Percentiles rank a stretch among this genome's conserved stretches.
phyloP scores from a whole-genome alignment of 2,797 vertebrate species.

The Bucorvus abyssinicus region DNA sequence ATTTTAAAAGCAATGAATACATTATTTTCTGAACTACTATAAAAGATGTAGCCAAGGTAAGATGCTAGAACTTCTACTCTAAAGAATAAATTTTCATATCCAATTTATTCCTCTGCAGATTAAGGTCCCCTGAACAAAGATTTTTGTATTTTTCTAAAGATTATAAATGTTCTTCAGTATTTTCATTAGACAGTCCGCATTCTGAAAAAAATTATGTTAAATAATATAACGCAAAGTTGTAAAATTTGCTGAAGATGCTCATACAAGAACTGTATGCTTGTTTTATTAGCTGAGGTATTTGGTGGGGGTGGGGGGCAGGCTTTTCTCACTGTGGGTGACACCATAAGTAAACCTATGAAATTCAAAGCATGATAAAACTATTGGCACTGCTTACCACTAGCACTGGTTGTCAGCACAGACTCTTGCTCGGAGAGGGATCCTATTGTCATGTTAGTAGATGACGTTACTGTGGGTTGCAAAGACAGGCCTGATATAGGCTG shows the following conservation, averaged over 20 bases:
- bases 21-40: not conserved
- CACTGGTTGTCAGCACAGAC: conserved; percentile 71
- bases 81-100: not conserved
- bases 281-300: not conserved
- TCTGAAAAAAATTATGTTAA: not conserved
- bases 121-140: not conserved
- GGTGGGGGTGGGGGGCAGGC: rapidly evolving
- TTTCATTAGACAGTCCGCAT: not conserved
- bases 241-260: not conserved
- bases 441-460: conserved; percentile 83
- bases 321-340: not conserved
- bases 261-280: not conserved
- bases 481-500: conserved; percentile 90
- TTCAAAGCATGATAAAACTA: not conserved
- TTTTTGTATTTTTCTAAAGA: not conserved
- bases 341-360: not conserved
- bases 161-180: not conserved
- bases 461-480: conserved; percentile 83
- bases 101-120: not conserved
- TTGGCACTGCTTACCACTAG: conserved; percentile 72
- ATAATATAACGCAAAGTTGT: not conserved
- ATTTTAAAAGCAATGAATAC: not conserved
- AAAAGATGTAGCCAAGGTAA: not conserved
- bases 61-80: not conserved
- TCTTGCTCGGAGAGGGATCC: conserved; percentile 87